Percentiles rank a stretch among this genome's conserved stretches.
Conservation (phyloP, 1,140 invertebrate species). For the Lasaia peninsularis region DNA sequence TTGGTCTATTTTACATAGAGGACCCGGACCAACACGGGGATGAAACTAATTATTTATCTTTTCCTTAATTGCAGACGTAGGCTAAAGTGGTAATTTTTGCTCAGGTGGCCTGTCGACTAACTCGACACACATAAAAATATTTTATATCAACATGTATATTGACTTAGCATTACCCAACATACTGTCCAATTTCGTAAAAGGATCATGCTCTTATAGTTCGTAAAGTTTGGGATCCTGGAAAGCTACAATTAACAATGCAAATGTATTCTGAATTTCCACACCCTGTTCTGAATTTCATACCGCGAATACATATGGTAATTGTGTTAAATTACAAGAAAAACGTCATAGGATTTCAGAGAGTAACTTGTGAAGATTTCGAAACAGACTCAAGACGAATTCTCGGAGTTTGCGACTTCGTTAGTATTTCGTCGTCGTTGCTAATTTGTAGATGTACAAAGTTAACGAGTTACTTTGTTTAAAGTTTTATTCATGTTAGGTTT, state of each 20-base stretch:
- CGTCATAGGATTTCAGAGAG: slow-evolving; percentile 31
- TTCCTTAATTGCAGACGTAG: too few species aligned
- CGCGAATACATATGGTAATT: slow-evolving; percentile 61
- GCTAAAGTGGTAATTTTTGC: too few species aligned
- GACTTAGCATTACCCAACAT: not conserved
- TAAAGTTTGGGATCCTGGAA: slow-evolving; percentile 26
- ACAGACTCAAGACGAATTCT: slow-evolving; percentile 15
- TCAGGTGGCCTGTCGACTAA: too few species aligned
- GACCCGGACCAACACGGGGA: too few species aligned
- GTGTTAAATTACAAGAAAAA: slow-evolving; percentile 52
- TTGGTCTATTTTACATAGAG: too few species aligned
- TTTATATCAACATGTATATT: too few species aligned
- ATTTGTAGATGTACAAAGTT: slow-evolving; percentile 41
- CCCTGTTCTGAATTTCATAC: slow-evolving; percentile 63
- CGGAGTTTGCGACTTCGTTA: slow-evolving; percentile 33
- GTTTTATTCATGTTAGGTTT: slow-evolving; percentile 18
- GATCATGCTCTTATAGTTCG: slow-evolving; percentile 25
- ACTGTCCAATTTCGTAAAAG: slow-evolving; percentile 13
- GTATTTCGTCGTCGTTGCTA: slow-evolving; percentile 36
- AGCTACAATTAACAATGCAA: slow-evolving; percentile 66
- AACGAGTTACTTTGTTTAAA: slow-evolving; percentile 32
- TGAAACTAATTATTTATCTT: too few species aligned
- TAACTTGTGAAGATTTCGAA: slow-evolving; percentile 35
- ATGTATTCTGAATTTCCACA: slow-evolving; percentile 35
- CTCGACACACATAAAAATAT: too few species aligned